Evolutionary conservation across 2,113 vertebrate genomes (phyloP).

Genomic region (Mungos mungo): DNA sequence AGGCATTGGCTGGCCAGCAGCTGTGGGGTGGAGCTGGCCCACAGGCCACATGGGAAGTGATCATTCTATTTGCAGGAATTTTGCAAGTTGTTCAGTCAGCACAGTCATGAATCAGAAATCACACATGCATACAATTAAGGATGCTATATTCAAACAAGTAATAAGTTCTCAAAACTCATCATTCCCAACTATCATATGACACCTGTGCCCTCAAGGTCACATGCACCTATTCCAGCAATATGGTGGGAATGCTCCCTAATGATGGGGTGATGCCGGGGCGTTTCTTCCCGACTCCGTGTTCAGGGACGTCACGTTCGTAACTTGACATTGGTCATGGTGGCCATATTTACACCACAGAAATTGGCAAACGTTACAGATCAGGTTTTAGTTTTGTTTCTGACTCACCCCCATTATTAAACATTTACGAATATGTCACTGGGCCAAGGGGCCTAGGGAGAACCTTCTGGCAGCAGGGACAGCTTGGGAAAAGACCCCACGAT

Average conservation of each 20-base stretch:
- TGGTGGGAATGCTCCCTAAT: neutral
- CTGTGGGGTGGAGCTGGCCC: no score
- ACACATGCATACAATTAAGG: neutral
- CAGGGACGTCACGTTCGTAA: neutral
- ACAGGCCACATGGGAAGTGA: accelerated
- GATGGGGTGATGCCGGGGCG: accelerated
- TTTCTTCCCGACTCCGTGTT: neutral
- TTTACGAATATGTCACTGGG: no score
- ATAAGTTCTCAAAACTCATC: neutral
- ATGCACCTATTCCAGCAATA: accelerated
- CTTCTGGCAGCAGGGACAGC: neutral
- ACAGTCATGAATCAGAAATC: neutral
- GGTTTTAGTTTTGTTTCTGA: neutral
- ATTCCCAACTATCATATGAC: neutral
- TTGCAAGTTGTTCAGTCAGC: neutral
- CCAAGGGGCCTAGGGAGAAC: neutral
- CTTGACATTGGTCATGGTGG: neutral
- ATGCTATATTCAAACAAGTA: neutral
- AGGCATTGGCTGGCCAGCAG: accelerated
- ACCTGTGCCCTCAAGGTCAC: neutral
- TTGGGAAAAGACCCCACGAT: neutral
- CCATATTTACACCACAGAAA: neutral
- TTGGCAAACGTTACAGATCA: no score
- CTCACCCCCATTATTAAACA: neutral
- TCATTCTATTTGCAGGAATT: neutral